These are phyloP conservation scores for Upupa epops DNA, from an alignment of 2,113 vertebrate genomes.

Conservation along the genomic window DNA sequence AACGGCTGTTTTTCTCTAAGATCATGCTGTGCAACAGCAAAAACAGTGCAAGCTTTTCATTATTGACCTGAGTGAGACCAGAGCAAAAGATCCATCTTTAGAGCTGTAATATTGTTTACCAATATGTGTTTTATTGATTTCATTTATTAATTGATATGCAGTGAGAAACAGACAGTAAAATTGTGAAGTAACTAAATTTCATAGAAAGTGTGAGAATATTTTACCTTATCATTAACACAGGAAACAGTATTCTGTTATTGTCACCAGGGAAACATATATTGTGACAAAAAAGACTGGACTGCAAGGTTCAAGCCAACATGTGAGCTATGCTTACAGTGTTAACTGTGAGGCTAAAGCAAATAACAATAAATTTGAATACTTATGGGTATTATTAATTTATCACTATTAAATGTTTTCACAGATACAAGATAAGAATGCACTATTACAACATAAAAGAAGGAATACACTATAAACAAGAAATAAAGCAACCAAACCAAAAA, in stretches of 20 bases:
- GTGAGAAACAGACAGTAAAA: not conserved
- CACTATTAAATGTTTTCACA: no score
- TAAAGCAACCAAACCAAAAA: no score
- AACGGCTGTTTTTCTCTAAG: not conserved
- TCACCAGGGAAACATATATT: fast-evolving
- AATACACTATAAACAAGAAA: no score
- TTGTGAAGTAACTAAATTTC: not conserved
- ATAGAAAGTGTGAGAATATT: not conserved
- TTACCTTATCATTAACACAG: not conserved
- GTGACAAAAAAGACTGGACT: no score
- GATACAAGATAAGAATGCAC: no score
- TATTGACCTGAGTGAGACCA: not conserved
- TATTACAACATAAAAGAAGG: no score
- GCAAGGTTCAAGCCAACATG: no score
- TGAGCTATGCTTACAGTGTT: no score
- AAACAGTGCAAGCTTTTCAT: fast-evolving
- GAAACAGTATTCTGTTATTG: not conserved
- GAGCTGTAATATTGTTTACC: not conserved
- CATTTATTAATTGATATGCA: not conserved
- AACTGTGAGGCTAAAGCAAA: no score
- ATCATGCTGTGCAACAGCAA: not conserved
- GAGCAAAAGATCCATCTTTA: not conserved
- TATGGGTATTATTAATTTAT: no score
- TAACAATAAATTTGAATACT: no score
- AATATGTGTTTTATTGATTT: not conserved